A percentile compares a stretch with the other conserved stretches of the same genome.
These are phyloP conservation scores for Thera obeliscata DNA, from an alignment of 2,888 invertebrate genomes.

Conservation along the genomic window DNA sequence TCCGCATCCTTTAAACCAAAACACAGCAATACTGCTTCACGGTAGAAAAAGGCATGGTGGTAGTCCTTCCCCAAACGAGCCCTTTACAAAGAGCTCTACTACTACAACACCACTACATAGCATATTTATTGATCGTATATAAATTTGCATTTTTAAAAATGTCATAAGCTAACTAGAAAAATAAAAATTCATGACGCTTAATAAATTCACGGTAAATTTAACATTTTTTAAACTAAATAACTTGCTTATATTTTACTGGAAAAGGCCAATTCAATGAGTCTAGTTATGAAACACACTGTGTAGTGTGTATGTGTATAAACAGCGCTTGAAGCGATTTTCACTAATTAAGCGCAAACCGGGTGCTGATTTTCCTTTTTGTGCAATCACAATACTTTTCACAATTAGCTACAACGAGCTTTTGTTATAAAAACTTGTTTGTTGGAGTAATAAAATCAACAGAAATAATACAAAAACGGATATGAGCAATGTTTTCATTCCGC, in stretches of 20 bases:
- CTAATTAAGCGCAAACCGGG: slow-evolving; percentile 16
- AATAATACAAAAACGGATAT: slow-evolving; percentile 6
- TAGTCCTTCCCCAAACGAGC: too few species aligned
- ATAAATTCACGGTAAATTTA: too few species aligned
- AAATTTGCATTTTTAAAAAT: too few species aligned
- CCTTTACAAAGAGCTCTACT: too few species aligned
- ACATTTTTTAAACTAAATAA: too few species aligned
- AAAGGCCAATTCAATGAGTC: background rate
- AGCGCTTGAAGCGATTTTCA: slow-evolving; percentile 10
- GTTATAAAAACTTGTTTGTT: background rate
- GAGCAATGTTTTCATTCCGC: slow-evolving; percentile 28
- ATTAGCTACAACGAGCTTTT: slow-evolving; percentile 2
- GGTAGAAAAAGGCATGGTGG: too few species aligned
- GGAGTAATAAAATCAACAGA: slow-evolving; percentile 2
- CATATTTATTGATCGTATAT: too few species aligned
- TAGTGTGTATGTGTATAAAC: background rate
- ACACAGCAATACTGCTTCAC: too few species aligned
- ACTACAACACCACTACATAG: too few species aligned
- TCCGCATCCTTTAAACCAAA: too few species aligned
- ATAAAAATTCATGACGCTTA: too few species aligned
- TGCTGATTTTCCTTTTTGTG: slow-evolving; percentile 13
- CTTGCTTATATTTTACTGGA: background rate
- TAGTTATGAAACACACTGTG: slow-evolving; percentile 3
- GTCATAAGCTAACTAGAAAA: too few species aligned
- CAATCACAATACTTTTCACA: slow-evolving; percentile 13